Base-by-base conservation (phyloP, 1,140 invertebrate genomes). In the Aphelinus certus region DNA sequence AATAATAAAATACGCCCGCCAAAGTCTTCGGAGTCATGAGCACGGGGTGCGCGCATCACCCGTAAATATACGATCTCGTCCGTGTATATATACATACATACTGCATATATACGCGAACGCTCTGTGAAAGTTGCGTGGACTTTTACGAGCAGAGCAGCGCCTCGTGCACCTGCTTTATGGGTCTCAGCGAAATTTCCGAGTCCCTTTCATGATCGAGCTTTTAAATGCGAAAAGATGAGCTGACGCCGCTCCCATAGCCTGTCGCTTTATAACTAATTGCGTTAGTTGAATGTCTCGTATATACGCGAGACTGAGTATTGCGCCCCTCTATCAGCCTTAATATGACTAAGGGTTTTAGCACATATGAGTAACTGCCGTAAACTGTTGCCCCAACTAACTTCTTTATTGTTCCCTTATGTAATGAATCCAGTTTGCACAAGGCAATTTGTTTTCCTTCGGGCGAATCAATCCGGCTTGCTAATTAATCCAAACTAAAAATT, bases 261-360 rank as follows among this genome's bases (percentile, higher is more conserved):
- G 26, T 26, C 26, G 26, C 26, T 26, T 26, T 74, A 74, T 48
- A 56, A 68, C 72, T 74, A 74, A 74, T 74, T 74, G 65, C 49
- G 9, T 43, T 42, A 3, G n/a, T 5, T 5, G n/a, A 49, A 43
- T 48, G 1, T 45, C 4, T 10, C 46, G 6, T 42, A 45, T n/a
- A 45, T 69, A 60, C 46, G 51, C 53, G 65, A 57, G 46, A 43
- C 57, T 60, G 9, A 61, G 68, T 67, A 67, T 73, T 68, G 67
- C 9, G 57, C 57, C 64, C 42, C 7, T 62, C 62, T 73, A 45
- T 67, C 46, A n/a, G 51, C 57, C 49, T 60, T 53, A 71, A 71
- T 62, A 69, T 58, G 56, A 67, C 26, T 46, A 47, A 3, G 46
- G 43, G 26, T 53, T 56, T 67, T 53, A 26, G 26, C 26, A 26